Conservation (phyloP, 1,140 invertebrate genomes). For the Periplaneta americana region DNA sequence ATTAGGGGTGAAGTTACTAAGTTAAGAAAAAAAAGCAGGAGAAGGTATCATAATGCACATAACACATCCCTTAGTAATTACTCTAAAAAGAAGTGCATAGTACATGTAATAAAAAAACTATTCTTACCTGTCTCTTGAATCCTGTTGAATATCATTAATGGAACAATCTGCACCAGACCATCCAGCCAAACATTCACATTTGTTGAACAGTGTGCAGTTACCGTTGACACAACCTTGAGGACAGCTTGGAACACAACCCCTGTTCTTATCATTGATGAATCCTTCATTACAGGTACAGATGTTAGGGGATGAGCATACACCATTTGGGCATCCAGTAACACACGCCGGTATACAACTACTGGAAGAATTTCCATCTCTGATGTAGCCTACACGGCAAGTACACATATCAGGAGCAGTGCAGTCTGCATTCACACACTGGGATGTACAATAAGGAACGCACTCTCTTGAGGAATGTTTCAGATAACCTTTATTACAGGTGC, state of each 20-base stretch:
- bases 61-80: too few relatives aligned
- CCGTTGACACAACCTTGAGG: constrained; percentile 47
- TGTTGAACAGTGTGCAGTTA: constrained; percentile 49
- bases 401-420: constrained; percentile 28
- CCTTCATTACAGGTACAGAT: not conserved
- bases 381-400: not conserved
- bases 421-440: constrained; percentile 38
- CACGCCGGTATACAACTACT: not conserved
- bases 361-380: not conserved
- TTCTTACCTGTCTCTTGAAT: not conserved
- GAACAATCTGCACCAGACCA: constrained; percentile 17
- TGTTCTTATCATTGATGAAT: not conserved
- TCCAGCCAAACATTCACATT: constrained; percentile 39
- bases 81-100: too few relatives aligned
- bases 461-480: not conserved
- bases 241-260: constrained; percentile 52
- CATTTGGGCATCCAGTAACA: not conserved
- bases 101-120: not conserved
- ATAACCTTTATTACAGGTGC: constrained; percentile 36
- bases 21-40: too few relatives aligned
- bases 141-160: not conserved
- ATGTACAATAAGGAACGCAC: constrained; percentile 26
- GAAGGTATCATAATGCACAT: too few relatives aligned
- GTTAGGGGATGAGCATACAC: not conserved
- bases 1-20: too few relatives aligned